phyloP scores from a whole-genome alignment of 2,888 invertebrate genomes.

The Bembecia ichneumoniformis region DNA sequence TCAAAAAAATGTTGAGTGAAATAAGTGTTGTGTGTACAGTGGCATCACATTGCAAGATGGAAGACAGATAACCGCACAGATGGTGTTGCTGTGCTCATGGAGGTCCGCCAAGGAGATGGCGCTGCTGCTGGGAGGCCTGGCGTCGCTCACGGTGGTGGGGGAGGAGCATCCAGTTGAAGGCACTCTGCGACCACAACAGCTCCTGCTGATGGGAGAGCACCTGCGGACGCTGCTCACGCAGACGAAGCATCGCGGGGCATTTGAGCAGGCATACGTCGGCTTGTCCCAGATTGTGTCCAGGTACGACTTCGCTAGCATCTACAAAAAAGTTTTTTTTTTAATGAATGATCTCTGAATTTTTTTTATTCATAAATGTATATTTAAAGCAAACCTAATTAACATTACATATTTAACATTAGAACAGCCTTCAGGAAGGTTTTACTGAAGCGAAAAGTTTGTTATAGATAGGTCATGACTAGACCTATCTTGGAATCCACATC shows the following conservation, averaged over 20 bases:
- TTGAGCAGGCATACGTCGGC: slow-evolving; percentile 94
- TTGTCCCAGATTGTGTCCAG: slow-evolving; percentile 83
- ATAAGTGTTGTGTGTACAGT: slow-evolving; percentile 14
- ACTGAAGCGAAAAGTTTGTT: too few species aligned
- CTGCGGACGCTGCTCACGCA: slow-evolving; percentile 77
- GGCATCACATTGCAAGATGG: slow-evolving; percentile 37
- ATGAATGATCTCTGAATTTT: too few species aligned
- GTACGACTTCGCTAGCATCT: slow-evolving; percentile 14
- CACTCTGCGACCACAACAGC: slow-evolving; percentile 55
- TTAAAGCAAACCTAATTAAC: too few species aligned
- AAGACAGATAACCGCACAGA: slow-evolving; percentile 77
- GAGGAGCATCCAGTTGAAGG: slow-evolving; percentile 18
- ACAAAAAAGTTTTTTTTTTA: neutral
- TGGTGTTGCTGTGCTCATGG: slow-evolving; percentile 95
- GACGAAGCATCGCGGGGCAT: slow-evolving; percentile 96
- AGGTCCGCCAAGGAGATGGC: slow-evolving; percentile 90
- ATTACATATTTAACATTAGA: too few species aligned
- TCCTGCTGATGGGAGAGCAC: slow-evolving; percentile 76
- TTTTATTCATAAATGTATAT: too few species aligned
- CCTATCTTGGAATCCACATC: too few species aligned
- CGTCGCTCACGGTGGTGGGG: slow-evolving; percentile 54
- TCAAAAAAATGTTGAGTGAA: too few species aligned
- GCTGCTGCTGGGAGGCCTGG: slow-evolving; percentile 77
- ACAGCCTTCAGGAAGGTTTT: too few species aligned
- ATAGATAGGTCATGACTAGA: too few species aligned